Base-by-base conservation (phyloP, 2,113 vertebrate species). In the Edolisoma coerulescens region DNA sequence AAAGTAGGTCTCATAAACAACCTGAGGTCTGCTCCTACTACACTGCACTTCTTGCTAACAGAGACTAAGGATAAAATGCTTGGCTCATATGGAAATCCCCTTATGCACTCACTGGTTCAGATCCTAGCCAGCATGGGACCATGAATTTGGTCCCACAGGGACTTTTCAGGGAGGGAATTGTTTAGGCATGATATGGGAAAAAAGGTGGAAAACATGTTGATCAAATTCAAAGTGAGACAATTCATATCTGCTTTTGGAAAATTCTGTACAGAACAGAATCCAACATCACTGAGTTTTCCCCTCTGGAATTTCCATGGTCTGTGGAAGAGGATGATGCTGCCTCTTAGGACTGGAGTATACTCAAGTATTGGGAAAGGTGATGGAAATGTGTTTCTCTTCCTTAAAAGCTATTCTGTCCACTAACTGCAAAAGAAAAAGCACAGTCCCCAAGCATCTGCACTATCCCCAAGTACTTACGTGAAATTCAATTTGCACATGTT, bases 401-500 rank as follows among this genome's bases (percentile, higher is more conserved):
- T 77, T 80, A 70, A 89, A 86, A 76, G 24, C 32, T 53, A 19
- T 70, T 90, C 11, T 78, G 60, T 68, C 75, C 44, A 71, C 32
- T 68, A 92, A n/a, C 13, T 60, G 67, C 37, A 65, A 67, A 75
- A 92, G 23, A 64, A 88, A 71, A 78, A 65, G 67, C 42, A 89
- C 17, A 21, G 27, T n/a, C n/a, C n/a, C n/a, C n/a, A n/a, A n/a
- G 42, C 47, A 42, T 73, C 32, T 88, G 45, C 18, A 81, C 33
- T 45, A 77, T 88, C 64, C 21, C 82, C 28, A 76, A 44, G 44
- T 88, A 99, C 99, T 99, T 98, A 99, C 99, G 98, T 99, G 95
- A 99, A 97, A 44, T 98, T 98, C 96, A 99, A 97, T 95, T 98
- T 98, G 96, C 99, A 99, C 83, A 98, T 97, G 90, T 95, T 95